A percentile compares a stretch with the other conserved stretches of the same genome.
Evolutionary conservation across 2,888 invertebrate species (phyloP).

Genomic region (Eubasilissa splendida): DNA sequence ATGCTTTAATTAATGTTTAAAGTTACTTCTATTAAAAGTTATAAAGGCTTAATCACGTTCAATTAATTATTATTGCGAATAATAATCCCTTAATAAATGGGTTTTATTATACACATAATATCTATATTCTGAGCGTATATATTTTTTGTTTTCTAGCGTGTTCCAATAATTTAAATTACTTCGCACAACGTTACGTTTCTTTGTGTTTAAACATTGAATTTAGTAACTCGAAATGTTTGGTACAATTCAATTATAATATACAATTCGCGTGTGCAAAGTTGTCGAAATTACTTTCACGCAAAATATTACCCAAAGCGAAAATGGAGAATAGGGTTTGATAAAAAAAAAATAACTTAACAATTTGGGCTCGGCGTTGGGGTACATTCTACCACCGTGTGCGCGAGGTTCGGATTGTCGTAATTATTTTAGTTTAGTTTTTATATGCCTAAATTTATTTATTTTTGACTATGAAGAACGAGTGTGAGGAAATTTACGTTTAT

Average conservation of each 20-base stretch:
- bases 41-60: too few species aligned
- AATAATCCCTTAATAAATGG: too few species aligned
- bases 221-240: conserved; percentile 7
- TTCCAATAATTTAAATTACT: conserved; percentile 36
- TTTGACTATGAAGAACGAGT: too few species aligned
- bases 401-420: not conserved
- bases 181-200: conserved; percentile 1
- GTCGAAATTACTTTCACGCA: conserved; percentile 36
- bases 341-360: conserved; percentile 2
- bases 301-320: conserved; percentile 20
- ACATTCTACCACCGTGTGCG: not conserved
- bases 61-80: too few species aligned
- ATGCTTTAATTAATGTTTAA: too few species aligned
- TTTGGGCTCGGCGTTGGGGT: not conserved
- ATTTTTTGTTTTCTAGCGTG: conserved; percentile 11
- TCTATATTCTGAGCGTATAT: too few species aligned
- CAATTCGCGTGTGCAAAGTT: conserved; percentile 33
- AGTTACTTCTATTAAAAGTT: too few species aligned
- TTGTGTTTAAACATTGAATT: conserved; percentile 35
- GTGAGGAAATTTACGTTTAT: too few species aligned
- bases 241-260: conserved; percentile 37
- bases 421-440: not conserved
- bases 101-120: too few species aligned
- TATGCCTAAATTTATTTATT: too few species aligned
- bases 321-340: not conserved